Percentiles rank a stretch among this genome's conserved stretches.
phyloP scores from a whole-genome alignment of 2,113 vertebrate genomes.

The Eurypyga helias region DNA sequence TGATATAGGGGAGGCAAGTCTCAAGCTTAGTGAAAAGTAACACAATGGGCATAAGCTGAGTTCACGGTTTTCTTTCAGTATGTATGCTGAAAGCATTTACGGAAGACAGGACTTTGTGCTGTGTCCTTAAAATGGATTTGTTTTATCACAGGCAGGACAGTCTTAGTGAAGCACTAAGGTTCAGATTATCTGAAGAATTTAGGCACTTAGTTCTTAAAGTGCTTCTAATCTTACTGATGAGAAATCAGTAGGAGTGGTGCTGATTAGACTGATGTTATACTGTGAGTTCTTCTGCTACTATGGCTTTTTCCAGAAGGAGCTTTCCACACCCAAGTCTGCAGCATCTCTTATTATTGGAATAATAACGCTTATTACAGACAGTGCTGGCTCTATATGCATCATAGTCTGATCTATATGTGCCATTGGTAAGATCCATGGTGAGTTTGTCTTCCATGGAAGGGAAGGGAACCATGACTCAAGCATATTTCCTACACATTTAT shows the following conservation, averaged over 20 bases:
- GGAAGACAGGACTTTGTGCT: background rate
- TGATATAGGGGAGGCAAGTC: background rate
- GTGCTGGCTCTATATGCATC: rapidly evolving
- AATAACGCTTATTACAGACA: rapidly evolving
- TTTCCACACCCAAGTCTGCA: rapidly evolving
- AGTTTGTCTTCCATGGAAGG: background rate
- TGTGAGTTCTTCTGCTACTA: background rate
- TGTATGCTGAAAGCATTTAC: rapidly evolving
- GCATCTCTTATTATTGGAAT: background rate
- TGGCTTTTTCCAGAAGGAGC: background rate
- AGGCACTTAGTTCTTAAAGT: background rate
- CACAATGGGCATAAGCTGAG: rapidly evolving
- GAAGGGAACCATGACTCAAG: rapidly evolving
- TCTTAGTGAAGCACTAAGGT: background rate
- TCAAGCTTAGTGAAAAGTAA: background rate
- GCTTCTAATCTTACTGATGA: background rate
- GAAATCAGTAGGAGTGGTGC: background rate
- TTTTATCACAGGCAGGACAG: background rate
- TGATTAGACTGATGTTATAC: background rate
- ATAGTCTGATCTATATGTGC: rapidly evolving
- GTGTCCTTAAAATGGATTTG: background rate
- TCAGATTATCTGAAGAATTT: background rate
- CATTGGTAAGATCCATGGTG: background rate
- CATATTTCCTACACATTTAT: background rate
- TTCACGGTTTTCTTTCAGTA: background rate